phyloP scores from a whole-genome alignment of 2,797 vertebrate genomes.

The Nannoperca obscura region DNA sequence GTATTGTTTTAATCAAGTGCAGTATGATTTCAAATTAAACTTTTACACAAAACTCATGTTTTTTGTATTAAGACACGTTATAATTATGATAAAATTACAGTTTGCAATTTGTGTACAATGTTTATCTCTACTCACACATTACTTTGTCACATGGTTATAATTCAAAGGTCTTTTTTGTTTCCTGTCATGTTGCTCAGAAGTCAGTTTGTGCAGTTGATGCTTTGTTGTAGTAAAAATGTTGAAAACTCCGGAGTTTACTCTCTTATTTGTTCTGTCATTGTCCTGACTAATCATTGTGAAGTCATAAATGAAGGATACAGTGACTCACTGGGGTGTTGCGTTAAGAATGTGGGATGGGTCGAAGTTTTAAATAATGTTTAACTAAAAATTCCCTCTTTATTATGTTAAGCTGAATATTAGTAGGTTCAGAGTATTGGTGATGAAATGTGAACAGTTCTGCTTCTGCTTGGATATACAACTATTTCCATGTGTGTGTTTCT shows the following conservation, averaged over 20 bases:
- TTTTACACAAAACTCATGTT: slow-evolving; percentile 14
- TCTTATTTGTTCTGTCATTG: slow-evolving; percentile 12
- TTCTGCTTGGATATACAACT: slow-evolving; percentile 9
- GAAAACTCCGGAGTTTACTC: slow-evolving; percentile 5
- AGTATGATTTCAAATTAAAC: slow-evolving; percentile 51
- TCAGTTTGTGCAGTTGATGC: slow-evolving; percentile 31
- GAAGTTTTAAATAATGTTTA: slow-evolving; percentile 63
- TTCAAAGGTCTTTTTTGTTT: slow-evolving; percentile 24
- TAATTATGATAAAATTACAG: slow-evolving; percentile 37
- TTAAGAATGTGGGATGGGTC: slow-evolving; percentile 70
- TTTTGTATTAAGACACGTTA: slow-evolving; percentile 22
- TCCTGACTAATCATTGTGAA: slow-evolving; percentile 13
- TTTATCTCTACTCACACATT: slow-evolving; percentile 11
- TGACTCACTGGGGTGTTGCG: slow-evolving; percentile 72
- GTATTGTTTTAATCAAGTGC: slow-evolving; percentile 61
- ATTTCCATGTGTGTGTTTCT: slow-evolving; percentile 22
- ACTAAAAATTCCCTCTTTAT: slow-evolving; percentile 38
- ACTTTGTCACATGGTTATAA: slow-evolving; percentile 20
- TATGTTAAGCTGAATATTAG: background rate
- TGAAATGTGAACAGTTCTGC: slow-evolving; percentile 31
- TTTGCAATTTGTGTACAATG: slow-evolving; percentile 3
- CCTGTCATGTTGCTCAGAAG: slow-evolving; percentile 10
- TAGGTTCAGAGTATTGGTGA: slow-evolving; percentile 21
- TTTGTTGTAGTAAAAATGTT: slow-evolving; percentile 35
- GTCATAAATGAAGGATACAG: slow-evolving; percentile 25